Evolutionary conservation across 2,113 vertebrate species (phyloP), one percentile per base, ranked within the genome.

Genomic region (Myotis brandtii): DNA sequence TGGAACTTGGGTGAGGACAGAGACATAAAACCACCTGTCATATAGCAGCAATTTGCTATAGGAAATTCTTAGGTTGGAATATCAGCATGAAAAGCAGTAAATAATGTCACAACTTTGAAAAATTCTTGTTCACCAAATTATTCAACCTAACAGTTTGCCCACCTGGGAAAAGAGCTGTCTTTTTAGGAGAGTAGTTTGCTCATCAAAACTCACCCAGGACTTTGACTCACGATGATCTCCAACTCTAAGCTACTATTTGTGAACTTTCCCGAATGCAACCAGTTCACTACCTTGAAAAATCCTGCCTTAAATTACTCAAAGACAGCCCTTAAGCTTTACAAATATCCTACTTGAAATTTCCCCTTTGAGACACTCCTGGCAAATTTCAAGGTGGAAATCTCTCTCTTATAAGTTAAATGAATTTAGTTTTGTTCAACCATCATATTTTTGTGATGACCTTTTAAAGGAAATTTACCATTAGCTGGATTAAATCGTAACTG

Each of bases 221-320:
- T 5, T 83, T 43, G 12, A 70, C 16, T 88, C 8, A 59, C 2
- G 12, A 9, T 52, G n/a, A 56, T 4, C 37, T 37, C 8, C 10
- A 56, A 59, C 13, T 54, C 50, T 46, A 75, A 67, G 52, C 6
- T 40, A 34, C 9, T 48, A 13, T 43, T 46, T 69, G 6, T n/a
- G 30, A 67, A 64, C 2, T 75, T 93, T 75, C 25, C 64, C 6
- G 82, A 72, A 59, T 67, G 10, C 25, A 67, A 37, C 12, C 20
- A 46, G 43, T 70, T 85, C n/a, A 20, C 21, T 43, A 30, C 25
- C 48, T 93, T 83, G 23, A 93, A 83, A 95, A 89, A 2, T 6
- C 0, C 75, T 82, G n/a, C 3, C 13, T 91, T 56, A 82, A 84
- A 56, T 79, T 67, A 54, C 9, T 30, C 3, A 89, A 56, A 91